phyloP scores from a whole-genome alignment of 2,113 vertebrate species.

The Actinemys pallida region DNA sequence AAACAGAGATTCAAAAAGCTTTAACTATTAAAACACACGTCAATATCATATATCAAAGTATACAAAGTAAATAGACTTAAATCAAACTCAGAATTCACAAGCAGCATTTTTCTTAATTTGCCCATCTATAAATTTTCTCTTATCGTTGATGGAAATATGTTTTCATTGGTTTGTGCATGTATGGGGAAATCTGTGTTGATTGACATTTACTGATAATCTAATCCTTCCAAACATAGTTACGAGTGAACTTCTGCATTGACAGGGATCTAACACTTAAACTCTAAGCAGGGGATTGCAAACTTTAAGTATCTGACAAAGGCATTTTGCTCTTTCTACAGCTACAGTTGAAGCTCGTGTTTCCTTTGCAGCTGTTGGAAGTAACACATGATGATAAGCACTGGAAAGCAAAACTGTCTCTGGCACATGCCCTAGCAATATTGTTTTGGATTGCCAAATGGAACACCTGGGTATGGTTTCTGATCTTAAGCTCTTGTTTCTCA shows the following conservation, averaged over 20 bases:
- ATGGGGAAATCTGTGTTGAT: background rate
- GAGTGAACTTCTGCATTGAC: background rate
- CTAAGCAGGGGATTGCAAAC: background rate
- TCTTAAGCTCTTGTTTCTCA: background rate
- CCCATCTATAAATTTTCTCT: background rate
- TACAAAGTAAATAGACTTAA: background rate
- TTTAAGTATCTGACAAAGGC: background rate
- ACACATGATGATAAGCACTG: background rate
- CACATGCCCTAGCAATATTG: background rate
- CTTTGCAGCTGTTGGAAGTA: background rate
- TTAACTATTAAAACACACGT: background rate
- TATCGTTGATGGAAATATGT: background rate
- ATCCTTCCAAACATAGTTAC: background rate
- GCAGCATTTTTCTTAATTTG: background rate
- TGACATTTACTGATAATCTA: background rate
- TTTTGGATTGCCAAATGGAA: background rate
- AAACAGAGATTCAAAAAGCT: background rate
- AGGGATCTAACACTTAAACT: slow-evolving; percentile 3
- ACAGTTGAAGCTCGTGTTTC: background rate
- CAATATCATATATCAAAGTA: background rate
- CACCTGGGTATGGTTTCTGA: background rate
- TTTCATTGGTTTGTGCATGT: background rate
- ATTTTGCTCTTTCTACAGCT: background rate
- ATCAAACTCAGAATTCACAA: background rate
- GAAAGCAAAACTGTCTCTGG: background rate